phyloP scores from a whole-genome alignment of 2,113 vertebrate species.

The Aphyosemion australe region DNA sequence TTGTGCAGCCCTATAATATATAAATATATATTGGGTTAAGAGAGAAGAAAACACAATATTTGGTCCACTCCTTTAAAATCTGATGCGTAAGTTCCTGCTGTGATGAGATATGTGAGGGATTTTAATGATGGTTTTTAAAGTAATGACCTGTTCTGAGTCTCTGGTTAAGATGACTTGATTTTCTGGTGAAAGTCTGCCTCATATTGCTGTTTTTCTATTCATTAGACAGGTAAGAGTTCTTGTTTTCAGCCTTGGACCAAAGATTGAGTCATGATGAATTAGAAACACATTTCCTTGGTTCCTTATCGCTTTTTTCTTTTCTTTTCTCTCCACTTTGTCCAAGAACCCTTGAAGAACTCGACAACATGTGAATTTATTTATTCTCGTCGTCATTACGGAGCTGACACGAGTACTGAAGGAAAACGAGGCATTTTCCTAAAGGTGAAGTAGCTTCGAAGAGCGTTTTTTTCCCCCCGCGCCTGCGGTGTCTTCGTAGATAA shows the following conservation, averaged over 20 bases:
- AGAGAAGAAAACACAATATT: too few relatives aligned
- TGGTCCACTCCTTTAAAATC: too few relatives aligned
- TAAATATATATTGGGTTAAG: too few relatives aligned
- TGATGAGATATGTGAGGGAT: too few relatives aligned
- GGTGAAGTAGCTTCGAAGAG: constrained; percentile 50
- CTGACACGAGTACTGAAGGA: constrained; percentile 47
- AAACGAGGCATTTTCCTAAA: constrained; percentile 52
- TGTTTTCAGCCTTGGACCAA: constrained; percentile 77
- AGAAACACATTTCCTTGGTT: too few relatives aligned
- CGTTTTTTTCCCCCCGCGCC: constrained; percentile 1
- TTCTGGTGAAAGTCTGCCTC: constrained; percentile 30
- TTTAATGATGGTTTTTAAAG: too few relatives aligned
- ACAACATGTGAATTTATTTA: constrained; percentile 84
- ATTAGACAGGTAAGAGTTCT: neutral
- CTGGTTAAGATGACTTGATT: neutral
- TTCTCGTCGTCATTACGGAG: constrained; percentile 46
- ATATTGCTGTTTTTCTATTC: constrained; percentile 10
- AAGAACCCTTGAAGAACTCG: constrained; percentile 68
- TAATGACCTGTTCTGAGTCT: too few relatives aligned
- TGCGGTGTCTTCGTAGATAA: constrained; percentile 24
- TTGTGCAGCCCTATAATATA: too few relatives aligned
- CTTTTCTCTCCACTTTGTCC: constrained; percentile 58
- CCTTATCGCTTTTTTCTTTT: constrained; percentile 19
- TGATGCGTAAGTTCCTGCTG: too few relatives aligned
- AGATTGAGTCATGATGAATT: neutral